phyloP scores from a whole-genome alignment of 2,113 vertebrate genomes.

The Crotalus tigris region DNA sequence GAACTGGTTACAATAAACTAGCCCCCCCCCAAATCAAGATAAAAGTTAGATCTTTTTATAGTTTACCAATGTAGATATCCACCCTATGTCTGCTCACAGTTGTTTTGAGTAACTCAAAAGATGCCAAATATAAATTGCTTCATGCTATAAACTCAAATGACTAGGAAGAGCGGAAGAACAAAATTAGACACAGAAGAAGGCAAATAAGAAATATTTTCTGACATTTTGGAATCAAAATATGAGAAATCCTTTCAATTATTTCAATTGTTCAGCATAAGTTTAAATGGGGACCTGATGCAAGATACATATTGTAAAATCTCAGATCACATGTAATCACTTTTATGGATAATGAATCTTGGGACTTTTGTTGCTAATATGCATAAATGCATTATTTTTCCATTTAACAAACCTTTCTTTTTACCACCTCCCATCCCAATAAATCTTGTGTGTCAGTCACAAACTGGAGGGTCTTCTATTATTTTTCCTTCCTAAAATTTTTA shows the following conservation, averaged over 20 bases:
- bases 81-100: neutral
- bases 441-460: neutral
- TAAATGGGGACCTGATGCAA: slow-evolving; percentile 6
- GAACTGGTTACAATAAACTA: neutral
- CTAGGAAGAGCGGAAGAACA: neutral
- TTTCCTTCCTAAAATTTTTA: neutral
- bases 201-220: accelerated
- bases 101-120: neutral
- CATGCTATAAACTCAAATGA: neutral
- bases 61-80: neutral
- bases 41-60: neutral
- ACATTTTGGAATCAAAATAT: neutral
- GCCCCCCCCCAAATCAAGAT: neutral
- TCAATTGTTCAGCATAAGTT: slow-evolving; percentile 22
- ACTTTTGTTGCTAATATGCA: neutral
- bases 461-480: neutral
- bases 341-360: slow-evolving; percentile 2
- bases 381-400: accelerated
- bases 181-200: neutral
- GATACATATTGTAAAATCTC: slow-evolving; percentile 47
- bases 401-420: slow-evolving; percentile 8
- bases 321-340: slow-evolving; percentile 47
- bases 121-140: neutral
- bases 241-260: neutral
- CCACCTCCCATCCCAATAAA: neutral